Conservation (phyloP, 2,888 invertebrate genomes). For the Enoplolaimus lenunculus region DNA sequence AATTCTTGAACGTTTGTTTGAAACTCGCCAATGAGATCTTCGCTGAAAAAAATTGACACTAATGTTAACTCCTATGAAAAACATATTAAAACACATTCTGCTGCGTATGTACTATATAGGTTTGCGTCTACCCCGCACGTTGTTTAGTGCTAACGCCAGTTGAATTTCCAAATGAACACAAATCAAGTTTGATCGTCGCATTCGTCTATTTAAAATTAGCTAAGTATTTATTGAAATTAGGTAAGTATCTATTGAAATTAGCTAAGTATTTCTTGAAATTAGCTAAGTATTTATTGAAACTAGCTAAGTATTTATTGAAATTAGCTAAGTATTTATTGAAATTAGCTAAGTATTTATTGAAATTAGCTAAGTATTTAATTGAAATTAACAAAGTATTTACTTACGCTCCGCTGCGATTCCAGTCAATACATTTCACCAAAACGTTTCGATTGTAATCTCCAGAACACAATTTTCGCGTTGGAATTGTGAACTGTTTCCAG, state of each 20-base stretch:
- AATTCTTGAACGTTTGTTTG: neutral
- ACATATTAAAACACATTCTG: too few species aligned
- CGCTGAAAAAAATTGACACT: slow-evolving; percentile 12
- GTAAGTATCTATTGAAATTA: neutral
- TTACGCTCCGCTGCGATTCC: slow-evolving; percentile 20
- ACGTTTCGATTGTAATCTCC: slow-evolving; percentile 33
- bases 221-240: neutral
- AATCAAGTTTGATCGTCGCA: too few species aligned
- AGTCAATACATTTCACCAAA: slow-evolving; percentile 23
- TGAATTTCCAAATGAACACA: too few species aligned
- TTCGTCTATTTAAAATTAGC: too few species aligned
- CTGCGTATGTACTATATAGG: too few species aligned
- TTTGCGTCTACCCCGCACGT: too few species aligned
- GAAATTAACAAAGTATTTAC: neutral
- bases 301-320: too few species aligned
- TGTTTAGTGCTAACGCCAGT: too few species aligned
- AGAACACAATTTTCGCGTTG: slow-evolving; percentile 46
- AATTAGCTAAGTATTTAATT: neutral
- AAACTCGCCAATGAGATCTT: slow-evolving; percentile 25
- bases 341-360: neutral
- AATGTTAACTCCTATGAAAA: too few species aligned
- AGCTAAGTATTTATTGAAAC: neutral
- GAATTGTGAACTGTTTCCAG: slow-evolving; percentile 47
- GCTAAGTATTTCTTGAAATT: neutral
- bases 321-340: too few species aligned